Evolutionary conservation across 2,797 vertebrate genomes (phyloP).

Genomic region (Mormyrops attenuatus): DNA sequence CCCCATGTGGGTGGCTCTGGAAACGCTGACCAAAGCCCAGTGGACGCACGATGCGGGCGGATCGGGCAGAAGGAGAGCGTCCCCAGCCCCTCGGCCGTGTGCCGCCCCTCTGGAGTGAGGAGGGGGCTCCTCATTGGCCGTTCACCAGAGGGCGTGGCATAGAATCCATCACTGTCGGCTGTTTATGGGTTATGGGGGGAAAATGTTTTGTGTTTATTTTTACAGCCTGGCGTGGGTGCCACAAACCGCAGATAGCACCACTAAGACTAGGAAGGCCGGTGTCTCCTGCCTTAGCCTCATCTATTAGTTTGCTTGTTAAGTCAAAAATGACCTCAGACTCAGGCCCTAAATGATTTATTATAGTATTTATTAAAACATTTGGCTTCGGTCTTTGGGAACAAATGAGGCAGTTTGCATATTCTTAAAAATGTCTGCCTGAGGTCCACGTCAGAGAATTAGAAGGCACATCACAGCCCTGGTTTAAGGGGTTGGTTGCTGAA

Average conservation of each 20-base stretch:
- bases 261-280: neutral
- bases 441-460: neutral
- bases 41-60: neutral
- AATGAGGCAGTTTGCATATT: neutral
- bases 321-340: neutral
- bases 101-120: neutral
- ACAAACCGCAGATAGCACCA: neutral
- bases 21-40: conserved; percentile 50
- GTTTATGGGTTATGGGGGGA: conserved; percentile 32
- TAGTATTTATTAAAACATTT: conserved; percentile 13
- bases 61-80: neutral
- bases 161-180: conserved; percentile 53
- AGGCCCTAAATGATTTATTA: conserved; percentile 10
- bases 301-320: neutral
- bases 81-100: neutral
- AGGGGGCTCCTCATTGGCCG: neutral
- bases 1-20: conserved; percentile 58
- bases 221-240: neutral
- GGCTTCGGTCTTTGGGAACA: neutral
- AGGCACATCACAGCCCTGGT: neutral
- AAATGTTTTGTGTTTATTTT: conserved; percentile 6
- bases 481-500: neutral
- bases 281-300: neutral
- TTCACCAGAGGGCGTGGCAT: conserved; percentile 3
- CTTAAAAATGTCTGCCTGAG: neutral